Base-by-base conservation (phyloP, 1,140 invertebrate genomes). In the Zaprionus gabonicus region DNA sequence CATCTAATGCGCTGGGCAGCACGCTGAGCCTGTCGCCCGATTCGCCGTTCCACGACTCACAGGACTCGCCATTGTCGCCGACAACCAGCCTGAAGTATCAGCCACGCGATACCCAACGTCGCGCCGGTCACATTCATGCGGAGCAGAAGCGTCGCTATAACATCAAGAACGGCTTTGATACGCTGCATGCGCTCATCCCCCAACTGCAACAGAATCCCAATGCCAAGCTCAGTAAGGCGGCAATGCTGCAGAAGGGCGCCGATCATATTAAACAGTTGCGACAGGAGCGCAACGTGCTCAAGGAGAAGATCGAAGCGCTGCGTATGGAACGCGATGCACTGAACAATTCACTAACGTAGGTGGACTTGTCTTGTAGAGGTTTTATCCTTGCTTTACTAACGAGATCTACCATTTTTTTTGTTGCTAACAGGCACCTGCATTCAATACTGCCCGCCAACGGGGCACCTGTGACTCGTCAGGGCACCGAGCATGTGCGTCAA, bases 131-230 rank as follows among this genome's bases (percentile, higher is more conserved):
- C 93, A 97, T 99, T 71, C 98, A 99, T 93, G 98, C 99, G 0
- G 99, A 99, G 93, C 98, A 99, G 94, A 99, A 99, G 93, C 95
- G 99, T 36, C 95, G 99, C 44, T 98, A 97, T 92, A 99, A 99
- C 92, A 99, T 99, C 78, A 99, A 99, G 94, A 98, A 97, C 94
- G 98, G 98, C 27, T 99, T 99, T 93, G 98, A 99, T 93, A 96
- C 96, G 92, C 94, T 99, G 64, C 97, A 99, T 93, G 96, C 96
- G 69, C 94, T 99, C n/a, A 98, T 99, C 91, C 98, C 98, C 17
- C 96, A 97, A 74, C 94, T 99, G 13, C 97, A 95, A 93, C 96
- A 97, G 82, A 99, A 98, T 94, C 97, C 98, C 4, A 98, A 96
- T 92, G 95, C 97, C 1, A 99, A 99, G 96, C 94, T 97, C 71